Evolutionary conservation across 2,888 invertebrate species (phyloP).

Genomic region (Halictus quadricinctus): DNA sequence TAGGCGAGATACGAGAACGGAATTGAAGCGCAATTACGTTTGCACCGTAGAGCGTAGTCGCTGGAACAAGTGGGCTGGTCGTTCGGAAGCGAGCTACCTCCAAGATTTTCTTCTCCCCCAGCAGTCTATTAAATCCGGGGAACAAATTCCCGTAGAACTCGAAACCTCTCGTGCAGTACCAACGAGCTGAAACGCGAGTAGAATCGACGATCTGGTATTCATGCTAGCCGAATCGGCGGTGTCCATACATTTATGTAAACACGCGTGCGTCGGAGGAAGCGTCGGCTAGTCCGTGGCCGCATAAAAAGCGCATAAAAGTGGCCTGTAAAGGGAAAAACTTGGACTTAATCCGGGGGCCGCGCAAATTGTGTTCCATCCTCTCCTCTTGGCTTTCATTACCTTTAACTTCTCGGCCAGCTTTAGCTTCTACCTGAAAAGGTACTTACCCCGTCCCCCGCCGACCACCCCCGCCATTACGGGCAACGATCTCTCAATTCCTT

Average conservation of each 20-base stretch:
- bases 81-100: not conserved
- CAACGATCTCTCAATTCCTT: constrained; percentile 47
- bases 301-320: constrained; percentile 73
- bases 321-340: constrained; percentile 74
- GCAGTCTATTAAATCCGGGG: not conserved
- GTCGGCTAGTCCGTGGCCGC: constrained; percentile 60
- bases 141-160: not conserved
- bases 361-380: constrained; percentile 73
- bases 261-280: constrained; percentile 12
- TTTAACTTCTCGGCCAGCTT: constrained; percentile 41
- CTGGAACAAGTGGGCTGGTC: not conserved
- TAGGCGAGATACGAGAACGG: no score
- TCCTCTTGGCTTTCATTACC: constrained; percentile 76
- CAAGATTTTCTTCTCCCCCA: not conserved
- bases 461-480: constrained; percentile 2
- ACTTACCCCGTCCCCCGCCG: constrained; percentile 37
- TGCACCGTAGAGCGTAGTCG: no score
- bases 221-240: not conserved
- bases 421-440: constrained; percentile 34
- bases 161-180: not conserved
- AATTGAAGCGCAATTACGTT: no score
- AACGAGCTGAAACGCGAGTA: not conserved
- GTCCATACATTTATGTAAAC: constrained; percentile 46
- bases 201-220: constrained; percentile 24
- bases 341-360: constrained; percentile 73